Evolutionary conservation across 1,140 invertebrate genomes (phyloP), one percentile per base, ranked within the genome.

Genomic region (Scaptodrosophila lebanonensis): DNA sequence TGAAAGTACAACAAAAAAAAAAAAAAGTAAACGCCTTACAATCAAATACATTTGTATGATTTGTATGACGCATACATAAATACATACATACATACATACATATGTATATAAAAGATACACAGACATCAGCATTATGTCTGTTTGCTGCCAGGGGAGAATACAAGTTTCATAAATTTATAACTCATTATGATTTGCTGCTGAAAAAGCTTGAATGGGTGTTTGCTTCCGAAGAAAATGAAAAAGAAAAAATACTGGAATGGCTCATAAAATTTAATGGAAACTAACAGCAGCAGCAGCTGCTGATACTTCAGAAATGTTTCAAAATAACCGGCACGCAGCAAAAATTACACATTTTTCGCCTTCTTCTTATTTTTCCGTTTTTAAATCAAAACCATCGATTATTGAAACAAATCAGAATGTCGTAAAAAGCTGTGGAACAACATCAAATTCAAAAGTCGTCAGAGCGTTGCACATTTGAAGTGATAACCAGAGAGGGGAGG

Each of bases 391-490:
- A 50, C 20, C 22, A 49, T 47, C 38, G 49, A 47, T 56, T 32
- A 50, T 29, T 12, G 35, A 18, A 50, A 17, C 17, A 45, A 63
- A 63, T 45, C 47, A 33, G 47, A 58, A 59, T 48, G 73, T 72
- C 73, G 52, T 79, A 82, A 79, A 79, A 77, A 61, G 52, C 45
- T 35, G 63, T 39, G 63, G 73, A 32, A 51, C 53, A 51, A 66
- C 58, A 67, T 63, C 72, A 62, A 48, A 82, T 73, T 64, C 48
- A 58, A 79, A 79, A 79, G 51, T 82, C 75, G 69, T 59, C 65
- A 61, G 73, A 79, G 68, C 73, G 73, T 73, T 61, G 68, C 72
- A 76, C 30, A 54, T 51, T 54, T 48, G 33, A 53, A 44, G 36
- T 27, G 12, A 38, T 15, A 16, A 11, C n/a, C 12, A 22, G 51